Evolutionary conservation across 1,140 invertebrate species (phyloP).

Genomic region (Camponotus pennsylvanicus): DNA sequence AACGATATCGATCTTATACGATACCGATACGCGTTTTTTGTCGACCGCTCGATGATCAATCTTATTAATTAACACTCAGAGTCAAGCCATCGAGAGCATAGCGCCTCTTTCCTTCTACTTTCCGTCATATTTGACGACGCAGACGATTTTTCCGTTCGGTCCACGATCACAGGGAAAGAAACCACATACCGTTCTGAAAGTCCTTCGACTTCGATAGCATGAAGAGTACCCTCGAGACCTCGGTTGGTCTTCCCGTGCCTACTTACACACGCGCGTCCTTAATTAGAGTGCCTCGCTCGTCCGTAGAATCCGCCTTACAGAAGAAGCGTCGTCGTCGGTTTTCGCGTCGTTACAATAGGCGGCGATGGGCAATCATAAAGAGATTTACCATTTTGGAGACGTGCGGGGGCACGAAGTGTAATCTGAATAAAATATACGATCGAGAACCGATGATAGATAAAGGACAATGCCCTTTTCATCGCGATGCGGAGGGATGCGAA

Average conservation of each 20-base stretch:
- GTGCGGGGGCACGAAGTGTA: slow-evolving; percentile 73
- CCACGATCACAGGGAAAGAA: slow-evolving; percentile 13
- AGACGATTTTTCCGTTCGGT: slow-evolving; percentile 56
- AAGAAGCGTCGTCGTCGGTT: slow-evolving; percentile 58
- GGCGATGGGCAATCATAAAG: slow-evolving; percentile 85
- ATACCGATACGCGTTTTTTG: slow-evolving; percentile 73
- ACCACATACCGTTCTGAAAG: slow-evolving; percentile 45
- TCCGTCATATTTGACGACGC: slow-evolving; percentile 67
- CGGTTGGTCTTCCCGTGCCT: slow-evolving; percentile 51
- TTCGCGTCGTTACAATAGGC: slow-evolving; percentile 75
- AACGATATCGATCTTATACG: slow-evolving; percentile 14
- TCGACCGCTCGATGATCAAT: slow-evolving; percentile 77
- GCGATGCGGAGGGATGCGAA: slow-evolving; percentile 72
- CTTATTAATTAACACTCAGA: slow-evolving; percentile 82
- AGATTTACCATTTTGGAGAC: slow-evolving; percentile 78
- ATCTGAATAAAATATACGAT: slow-evolving; percentile 87
- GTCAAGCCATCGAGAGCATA: slow-evolving; percentile 43
- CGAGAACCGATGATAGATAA: slow-evolving; percentile 85
- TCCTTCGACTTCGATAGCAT: slow-evolving; percentile 61
- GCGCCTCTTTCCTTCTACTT: slow-evolving; percentile 71
- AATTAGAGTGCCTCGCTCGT: slow-evolving; percentile 55
- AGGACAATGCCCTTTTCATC: slow-evolving; percentile 86
- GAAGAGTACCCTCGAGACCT: slow-evolving; percentile 46
- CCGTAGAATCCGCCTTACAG: slow-evolving; percentile 56
- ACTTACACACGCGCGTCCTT: slow-evolving; percentile 59